Base-by-base conservation (phyloP, 2,888 invertebrate species). In the Timema cristinae region DNA sequence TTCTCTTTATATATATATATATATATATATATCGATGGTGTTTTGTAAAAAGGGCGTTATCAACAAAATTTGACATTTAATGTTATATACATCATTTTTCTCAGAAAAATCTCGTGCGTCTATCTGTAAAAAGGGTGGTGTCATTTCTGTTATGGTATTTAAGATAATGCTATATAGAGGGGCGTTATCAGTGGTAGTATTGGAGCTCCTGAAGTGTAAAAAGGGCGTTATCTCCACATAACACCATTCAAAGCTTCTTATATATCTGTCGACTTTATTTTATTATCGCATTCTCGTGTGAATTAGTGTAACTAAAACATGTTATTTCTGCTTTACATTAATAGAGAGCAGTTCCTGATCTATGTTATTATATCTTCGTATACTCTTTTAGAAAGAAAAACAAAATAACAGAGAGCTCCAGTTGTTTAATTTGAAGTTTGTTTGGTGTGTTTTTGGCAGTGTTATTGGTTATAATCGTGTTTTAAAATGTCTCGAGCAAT, bases 1-100 rank as follows among this genome's bases (percentile, higher is more conserved):
- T n/a, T n/a, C n/a, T n/a, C n/a, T n/a, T n/a, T n/a, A n/a, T n/a
- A n/a, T n/a, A n/a, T n/a, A n/a, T n/a, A n/a, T n/a, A n/a, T n/a
- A n/a, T n/a, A n/a, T n/a, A n/a, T n/a, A n/a, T n/a, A 66, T 48
- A 66, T 56, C 7, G 9, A 56, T 56, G 56, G 10, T 56, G 56
- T 11, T 56, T 56, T 11, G 56, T 16, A 56, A 56, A 56, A 56
- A 56, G 56, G 56, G 56, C 56, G 56, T 56, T 56, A 56, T 56
- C 56, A 56, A 11, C 56, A 56, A 56, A 56, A 56, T 7, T 13
- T n/a, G 16, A 7, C 7, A 56, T 56, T 11, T 56, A 16, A 32
- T 32, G 32, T 32, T 32, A 32, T 32, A 32, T 32, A 32, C 32
- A 32, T 32, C 13, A 16, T 11, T 56, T 7, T n/a, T 56, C 16